These are phyloP conservation scores for Labeo catla DNA, from an alignment of 2,113 vertebrate species.

Conservation along the genomic window DNA sequence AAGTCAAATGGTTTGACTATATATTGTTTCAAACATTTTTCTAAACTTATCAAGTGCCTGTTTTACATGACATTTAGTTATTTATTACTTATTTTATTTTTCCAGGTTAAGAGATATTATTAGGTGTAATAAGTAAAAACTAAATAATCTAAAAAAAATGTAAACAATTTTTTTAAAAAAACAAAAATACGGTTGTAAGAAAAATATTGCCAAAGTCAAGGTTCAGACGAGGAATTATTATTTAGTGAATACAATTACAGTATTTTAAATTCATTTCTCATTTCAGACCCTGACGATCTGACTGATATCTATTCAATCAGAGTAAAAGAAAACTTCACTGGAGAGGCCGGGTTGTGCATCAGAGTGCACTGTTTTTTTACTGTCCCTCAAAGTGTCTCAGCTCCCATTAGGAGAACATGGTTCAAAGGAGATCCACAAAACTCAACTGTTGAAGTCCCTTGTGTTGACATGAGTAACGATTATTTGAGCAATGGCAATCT, in stretches of 20 bases:
- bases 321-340: background rate
- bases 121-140: background rate
- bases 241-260: background rate
- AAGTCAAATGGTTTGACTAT: no score
- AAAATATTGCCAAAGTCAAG: background rate
- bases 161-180: background rate
- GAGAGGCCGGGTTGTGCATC: background rate
- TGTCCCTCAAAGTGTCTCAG: background rate
- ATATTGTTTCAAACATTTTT: no score
- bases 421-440: constrained; percentile 13
- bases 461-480: background rate
- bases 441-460: background rate
- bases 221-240: no score
- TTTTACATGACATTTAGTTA: background rate
- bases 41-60: background rate
- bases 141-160: background rate
- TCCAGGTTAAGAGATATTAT: background rate
- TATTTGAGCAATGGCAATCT: no score
- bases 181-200: background rate
- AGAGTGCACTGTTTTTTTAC: background rate
- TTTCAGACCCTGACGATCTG: background rate
- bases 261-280: background rate
- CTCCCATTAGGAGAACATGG: background rate
- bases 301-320: background rate
- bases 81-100: background rate